Base-by-base conservation (phyloP, 2,797 vertebrate species). In the Morus bassanus region DNA sequence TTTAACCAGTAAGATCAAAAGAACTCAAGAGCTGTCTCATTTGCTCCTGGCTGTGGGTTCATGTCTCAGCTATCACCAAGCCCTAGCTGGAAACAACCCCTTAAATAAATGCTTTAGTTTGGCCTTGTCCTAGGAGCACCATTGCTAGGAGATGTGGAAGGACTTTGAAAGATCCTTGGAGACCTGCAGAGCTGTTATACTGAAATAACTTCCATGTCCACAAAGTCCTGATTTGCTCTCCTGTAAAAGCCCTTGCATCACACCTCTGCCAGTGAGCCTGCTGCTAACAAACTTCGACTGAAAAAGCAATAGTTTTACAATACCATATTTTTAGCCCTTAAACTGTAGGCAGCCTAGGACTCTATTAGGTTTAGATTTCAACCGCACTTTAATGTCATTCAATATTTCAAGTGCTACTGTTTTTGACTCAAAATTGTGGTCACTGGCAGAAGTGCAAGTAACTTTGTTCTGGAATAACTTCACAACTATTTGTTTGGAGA, bases 1-100 rank as follows among this genome's bases (percentile, higher is more conserved):
- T 97, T 95, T 92, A 93, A 95, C 65, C 13, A 65, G 81, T 43
- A 59, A 89, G 82, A 94, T 88, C 72, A 96, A 91, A 95, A 72
- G 87, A 92, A 83, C 28, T 65, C 64, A 68, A 68, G 60, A 53
- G 41, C 65, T 60, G 41, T 77, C 57, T 94, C 65, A 57, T 75
- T 93, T 85, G 65, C 59, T 84, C 27, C 85, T 94, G 76, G 46
- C 56, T 90, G 48, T 30, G 65, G 46, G 43, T 82, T 93, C 57
- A 28, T 13, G 31, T 88, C 76, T 95, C 80, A 93, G 18, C 75
- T 88, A 65, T 72, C 61, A 37, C 75, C 80, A 64, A 85, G 73
- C 43, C 10, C 78, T 85, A 67, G 46, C 63, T 81, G 65, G 53
- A 89, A 97, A 89, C 39, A 95, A 33, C 18, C 37, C 21, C 46